Percentiles rank a stretch among this genome's conserved stretches.
Conservation (phyloP, 2,888 invertebrate genomes). For the Aphodius sticticus region DNA sequence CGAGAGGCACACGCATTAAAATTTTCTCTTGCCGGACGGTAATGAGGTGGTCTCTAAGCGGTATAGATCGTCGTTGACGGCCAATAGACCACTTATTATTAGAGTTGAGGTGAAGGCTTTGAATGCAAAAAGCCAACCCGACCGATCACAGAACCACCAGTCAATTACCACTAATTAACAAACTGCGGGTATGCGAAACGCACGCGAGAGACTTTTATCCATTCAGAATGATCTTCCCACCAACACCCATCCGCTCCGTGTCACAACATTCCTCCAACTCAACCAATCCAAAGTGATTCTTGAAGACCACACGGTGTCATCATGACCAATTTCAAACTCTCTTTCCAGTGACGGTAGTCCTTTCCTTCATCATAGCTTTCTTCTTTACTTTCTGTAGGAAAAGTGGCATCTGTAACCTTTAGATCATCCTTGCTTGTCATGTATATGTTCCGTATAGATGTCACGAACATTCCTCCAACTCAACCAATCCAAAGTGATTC, state of each 20-base stretch:
- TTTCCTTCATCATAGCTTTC: neutral
- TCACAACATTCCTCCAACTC: neutral
- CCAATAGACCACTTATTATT: constrained; percentile 4
- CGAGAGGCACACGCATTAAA: constrained; percentile 22
- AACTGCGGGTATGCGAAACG: neutral
- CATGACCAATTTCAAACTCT: neutral
- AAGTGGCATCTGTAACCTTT: too few species aligned
- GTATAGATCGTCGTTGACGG: neutral
- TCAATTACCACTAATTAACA: neutral
- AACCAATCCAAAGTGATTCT: neutral
- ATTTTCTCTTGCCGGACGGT: constrained; percentile 8
- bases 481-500: too few species aligned
- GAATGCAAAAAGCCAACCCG: neutral
- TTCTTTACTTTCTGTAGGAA: neutral
- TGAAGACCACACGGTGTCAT: neutral
- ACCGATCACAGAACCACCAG: neutral
- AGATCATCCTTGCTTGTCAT: too few species aligned
- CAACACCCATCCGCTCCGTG: neutral
- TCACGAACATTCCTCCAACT: neutral
- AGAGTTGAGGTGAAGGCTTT: neutral
- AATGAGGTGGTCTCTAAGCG: constrained; percentile 16
- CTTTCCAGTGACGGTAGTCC: neutral
- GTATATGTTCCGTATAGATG: neutral
- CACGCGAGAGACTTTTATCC: neutral
- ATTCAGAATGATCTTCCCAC: neutral